Evolutionary conservation across 2,888 invertebrate species (phyloP).

Genomic region (Hyalella azteca): DNA sequence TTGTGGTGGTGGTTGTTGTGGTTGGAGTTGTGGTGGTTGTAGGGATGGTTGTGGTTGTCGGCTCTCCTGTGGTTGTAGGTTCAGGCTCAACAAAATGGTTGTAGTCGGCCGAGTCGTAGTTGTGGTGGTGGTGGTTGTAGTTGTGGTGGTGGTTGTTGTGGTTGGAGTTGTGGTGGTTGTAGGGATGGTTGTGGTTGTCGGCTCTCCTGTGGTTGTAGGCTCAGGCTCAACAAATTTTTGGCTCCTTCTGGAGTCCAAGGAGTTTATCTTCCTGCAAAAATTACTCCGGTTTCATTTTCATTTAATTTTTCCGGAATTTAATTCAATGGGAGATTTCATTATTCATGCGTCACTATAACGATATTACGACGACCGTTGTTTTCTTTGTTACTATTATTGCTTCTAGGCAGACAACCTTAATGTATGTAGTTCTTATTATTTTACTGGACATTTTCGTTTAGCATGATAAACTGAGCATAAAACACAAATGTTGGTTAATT

Average conservation of each 20-base stretch:
- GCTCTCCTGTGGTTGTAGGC: constrained; percentile 34
- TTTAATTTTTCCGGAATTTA: no score
- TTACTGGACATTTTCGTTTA: no score
- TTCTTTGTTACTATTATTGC: no score
- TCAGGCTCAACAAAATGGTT: neutral
- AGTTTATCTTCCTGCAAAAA: constrained; percentile 14
- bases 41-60: constrained; percentile 6
- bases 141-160: neutral
- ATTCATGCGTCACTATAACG: no score
- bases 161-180: constrained; percentile 25
- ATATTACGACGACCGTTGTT: no score
- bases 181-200: constrained; percentile 36
- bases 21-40: constrained; percentile 20
- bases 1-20: neutral
- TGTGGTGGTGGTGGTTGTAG: neutral
- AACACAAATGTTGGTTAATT: no score
- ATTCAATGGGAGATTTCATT: no score
- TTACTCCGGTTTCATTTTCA: no score
- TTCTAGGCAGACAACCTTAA: no score
- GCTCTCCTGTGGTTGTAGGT: neutral
- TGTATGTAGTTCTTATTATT: no score
- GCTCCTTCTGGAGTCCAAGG: constrained; percentile 11
- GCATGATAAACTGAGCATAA: no score
- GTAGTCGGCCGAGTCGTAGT: constrained; percentile 35
- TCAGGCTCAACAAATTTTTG: constrained; percentile 8